Percentiles rank a stretch among this genome's conserved stretches.
phyloP scores from a whole-genome alignment of 1,140 invertebrate species.

The Halotydeus destructor region DNA sequence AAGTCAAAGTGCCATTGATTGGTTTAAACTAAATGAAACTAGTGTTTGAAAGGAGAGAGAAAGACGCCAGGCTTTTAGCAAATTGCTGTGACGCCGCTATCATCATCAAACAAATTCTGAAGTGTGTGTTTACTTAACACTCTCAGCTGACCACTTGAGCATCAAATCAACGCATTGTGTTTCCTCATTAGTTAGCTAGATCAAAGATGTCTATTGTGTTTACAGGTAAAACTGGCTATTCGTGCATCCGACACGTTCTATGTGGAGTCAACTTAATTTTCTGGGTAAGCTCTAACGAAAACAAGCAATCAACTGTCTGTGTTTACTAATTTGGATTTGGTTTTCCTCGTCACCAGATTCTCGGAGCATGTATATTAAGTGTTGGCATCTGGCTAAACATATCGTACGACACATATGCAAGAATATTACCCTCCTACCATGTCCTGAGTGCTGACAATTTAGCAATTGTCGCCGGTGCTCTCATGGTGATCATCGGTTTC shows the following conservation, averaged over 20 bases:
- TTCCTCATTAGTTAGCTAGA: no score
- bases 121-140: no score
- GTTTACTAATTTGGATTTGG: slow-evolving; percentile 9
- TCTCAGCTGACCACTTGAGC: no score
- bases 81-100: no score
- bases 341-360: slow-evolving; percentile 32
- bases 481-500: slow-evolving; percentile 48
- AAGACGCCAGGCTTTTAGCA: no score
- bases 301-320: not conserved
- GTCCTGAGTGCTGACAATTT: slow-evolving; percentile 43
- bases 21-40: no score
- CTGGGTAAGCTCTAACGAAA: slow-evolving; percentile 39
- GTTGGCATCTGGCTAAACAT: slow-evolving; percentile 46
- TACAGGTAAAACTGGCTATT: slow-evolving; percentile 37
- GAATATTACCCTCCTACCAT: slow-evolving; percentile 43
- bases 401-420: slow-evolving; percentile 43
- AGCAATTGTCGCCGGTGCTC: slow-evolving; percentile 39
- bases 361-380: slow-evolving; percentile 47
- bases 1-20: no score
- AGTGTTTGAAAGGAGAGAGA: no score
- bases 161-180: no score
- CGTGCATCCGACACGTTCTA: slow-evolving; percentile 48
- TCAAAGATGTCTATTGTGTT: no score
- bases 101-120: no score
- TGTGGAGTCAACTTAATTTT: slow-evolving; percentile 50